These are phyloP conservation scores for Dasyornis broadbenti DNA, from an alignment of 2,113 vertebrate species.

Conservation along the genomic window DNA sequence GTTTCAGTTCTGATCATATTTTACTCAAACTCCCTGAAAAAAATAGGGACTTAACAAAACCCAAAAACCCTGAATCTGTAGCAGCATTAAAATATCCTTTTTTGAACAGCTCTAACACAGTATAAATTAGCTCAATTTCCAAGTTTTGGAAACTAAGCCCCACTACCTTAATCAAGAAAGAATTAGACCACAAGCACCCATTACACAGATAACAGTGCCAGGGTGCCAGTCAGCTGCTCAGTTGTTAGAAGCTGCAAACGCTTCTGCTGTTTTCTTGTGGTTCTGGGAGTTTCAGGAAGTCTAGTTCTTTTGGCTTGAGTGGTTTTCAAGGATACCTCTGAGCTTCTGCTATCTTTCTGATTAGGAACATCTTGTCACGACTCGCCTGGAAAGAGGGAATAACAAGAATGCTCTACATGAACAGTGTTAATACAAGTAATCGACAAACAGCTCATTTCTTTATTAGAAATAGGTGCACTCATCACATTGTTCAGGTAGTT, in stretches of 20 bases:
- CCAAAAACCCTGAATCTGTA: background rate
- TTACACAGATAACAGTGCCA: background rate
- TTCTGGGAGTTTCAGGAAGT: background rate
- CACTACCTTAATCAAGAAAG: background rate
- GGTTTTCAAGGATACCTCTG: constrained; percentile 54
- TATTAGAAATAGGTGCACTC: background rate
- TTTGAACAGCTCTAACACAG: background rate
- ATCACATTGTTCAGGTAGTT: too few relatives aligned
- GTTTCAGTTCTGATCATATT: background rate
- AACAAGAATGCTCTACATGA: background rate
- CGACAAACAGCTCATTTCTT: background rate
- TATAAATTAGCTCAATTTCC: background rate
- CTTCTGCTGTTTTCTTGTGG: background rate
- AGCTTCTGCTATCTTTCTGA: constrained; percentile 84
- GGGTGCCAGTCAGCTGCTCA: background rate
- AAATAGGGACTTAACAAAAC: background rate
- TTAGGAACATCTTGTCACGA: constrained; percentile 87
- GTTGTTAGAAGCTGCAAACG: background rate
- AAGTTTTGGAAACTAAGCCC: background rate
- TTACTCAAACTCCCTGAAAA: background rate
- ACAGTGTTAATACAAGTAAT: background rate
- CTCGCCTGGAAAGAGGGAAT: constrained; percentile 73
- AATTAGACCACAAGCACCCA: background rate
- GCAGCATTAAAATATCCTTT: background rate
- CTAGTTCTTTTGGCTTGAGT: background rate